Evolutionary conservation across 2,113 vertebrate species (phyloP).

Genomic region (Probosciger aterrimus): DNA sequence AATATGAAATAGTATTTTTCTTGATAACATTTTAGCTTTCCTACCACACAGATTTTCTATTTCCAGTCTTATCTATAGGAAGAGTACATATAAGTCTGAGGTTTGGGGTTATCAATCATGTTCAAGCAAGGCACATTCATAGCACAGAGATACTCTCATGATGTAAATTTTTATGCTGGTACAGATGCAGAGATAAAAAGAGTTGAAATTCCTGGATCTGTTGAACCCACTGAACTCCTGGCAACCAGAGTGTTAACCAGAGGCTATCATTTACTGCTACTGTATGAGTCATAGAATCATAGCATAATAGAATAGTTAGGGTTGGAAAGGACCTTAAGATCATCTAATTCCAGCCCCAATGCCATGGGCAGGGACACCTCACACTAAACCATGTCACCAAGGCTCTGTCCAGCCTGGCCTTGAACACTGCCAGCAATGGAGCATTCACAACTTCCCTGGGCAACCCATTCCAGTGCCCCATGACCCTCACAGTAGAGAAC

Average conservation of each 20-base stretch:
- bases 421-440: too few relatives aligned
- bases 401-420: too few relatives aligned
- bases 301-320: too few relatives aligned
- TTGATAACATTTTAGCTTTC: neutral
- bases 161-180: neutral
- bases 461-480: too few relatives aligned
- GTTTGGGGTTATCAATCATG: neutral
- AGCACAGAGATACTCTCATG: neutral
- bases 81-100: neutral
- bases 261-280: neutral
- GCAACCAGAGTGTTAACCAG: neutral
- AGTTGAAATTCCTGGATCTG: neutral
- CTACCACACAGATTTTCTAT: neutral
- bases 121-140: neutral
- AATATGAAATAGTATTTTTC: neutral
- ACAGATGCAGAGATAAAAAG: neutral
- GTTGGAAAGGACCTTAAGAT: too few relatives aligned
- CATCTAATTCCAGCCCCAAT: too few relatives aligned
- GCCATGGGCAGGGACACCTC: too few relatives aligned
- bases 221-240: neutral
- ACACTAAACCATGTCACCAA: too few relatives aligned
- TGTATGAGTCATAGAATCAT: neutral
- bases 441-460: too few relatives aligned
- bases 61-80: neutral
- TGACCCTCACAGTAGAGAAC: too few relatives aligned